Evolutionary conservation across 2,797 vertebrate species (phyloP).

Genomic region (Pogoniulus pusillus): DNA sequence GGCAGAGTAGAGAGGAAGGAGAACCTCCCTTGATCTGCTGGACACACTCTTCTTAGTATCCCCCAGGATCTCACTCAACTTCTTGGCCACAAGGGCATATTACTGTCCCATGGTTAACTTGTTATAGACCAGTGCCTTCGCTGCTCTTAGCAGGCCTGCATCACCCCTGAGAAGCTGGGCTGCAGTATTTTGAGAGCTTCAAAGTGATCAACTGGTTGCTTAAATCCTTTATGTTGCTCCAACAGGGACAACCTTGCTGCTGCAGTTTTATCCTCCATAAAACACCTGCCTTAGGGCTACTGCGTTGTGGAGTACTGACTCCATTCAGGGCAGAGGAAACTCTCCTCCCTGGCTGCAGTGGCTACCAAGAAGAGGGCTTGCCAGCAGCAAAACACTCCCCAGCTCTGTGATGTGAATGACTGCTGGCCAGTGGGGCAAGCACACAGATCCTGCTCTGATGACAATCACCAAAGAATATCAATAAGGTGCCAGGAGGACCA

Average conservation of each 20-base stretch:
- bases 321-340: no score
- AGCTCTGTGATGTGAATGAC: neutral
- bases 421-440: neutral
- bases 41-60: no score
- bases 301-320: neutral
- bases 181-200: neutral
- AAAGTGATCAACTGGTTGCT: neutral
- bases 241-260: neutral
- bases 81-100: no score
- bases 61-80: no score
- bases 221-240: neutral
- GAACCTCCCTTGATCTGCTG: no score
- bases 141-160: neutral
- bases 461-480: neutral
- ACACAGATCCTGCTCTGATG: fast-evolving
- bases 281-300: neutral
- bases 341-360: neutral
- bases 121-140: neutral
- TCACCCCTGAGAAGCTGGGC: neutral
- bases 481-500: neutral
- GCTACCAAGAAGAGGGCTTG: neutral
- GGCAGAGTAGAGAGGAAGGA: no score
- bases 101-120: no score
- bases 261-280: neutral
- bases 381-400: neutral